phyloP scores from a whole-genome alignment of 1,140 invertebrate genomes.

The Acarapis woodi region DNA sequence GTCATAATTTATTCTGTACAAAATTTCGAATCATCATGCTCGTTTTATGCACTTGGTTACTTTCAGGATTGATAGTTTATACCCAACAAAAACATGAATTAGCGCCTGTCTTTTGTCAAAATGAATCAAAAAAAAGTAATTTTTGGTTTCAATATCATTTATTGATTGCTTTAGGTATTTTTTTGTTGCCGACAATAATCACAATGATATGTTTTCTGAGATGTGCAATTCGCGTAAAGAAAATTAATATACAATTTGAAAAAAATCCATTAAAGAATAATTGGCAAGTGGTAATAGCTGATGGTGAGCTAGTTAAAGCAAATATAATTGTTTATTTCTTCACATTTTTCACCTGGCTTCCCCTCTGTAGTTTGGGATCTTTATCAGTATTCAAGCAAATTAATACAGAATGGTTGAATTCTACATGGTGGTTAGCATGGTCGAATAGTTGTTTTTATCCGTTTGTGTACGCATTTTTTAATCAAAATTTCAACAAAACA shows the following conservation, averaged over 20 bases:
- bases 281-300: slow-evolving; percentile 13
- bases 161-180: slow-evolving; percentile 14
- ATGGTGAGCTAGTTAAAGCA: slow-evolving; percentile 28
- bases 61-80: slow-evolving; percentile 24
- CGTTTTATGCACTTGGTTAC: slow-evolving; percentile 22
- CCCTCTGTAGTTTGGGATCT: slow-evolving; percentile 20
- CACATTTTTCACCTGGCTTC: slow-evolving; percentile 34
- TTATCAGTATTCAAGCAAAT: slow-evolving; percentile 11
- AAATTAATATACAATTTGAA: slow-evolving; percentile 8
- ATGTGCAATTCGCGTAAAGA: slow-evolving; percentile 24
- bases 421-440: slow-evolving; percentile 32
- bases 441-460: slow-evolving; percentile 34
- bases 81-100: slow-evolving; percentile 21
- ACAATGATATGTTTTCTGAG: slow-evolving; percentile 23
- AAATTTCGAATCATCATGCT: slow-evolving; percentile 16
- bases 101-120: slow-evolving; percentile 15
- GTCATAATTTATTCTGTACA: slow-evolving; percentile 12
- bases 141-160: slow-evolving; percentile 8
- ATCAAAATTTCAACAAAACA: slow-evolving; percentile 36
- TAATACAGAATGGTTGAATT: slow-evolving; percentile 24
- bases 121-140: background rate
- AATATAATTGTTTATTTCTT: slow-evolving; percentile 31
- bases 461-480: slow-evolving; percentile 30
- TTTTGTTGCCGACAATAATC: slow-evolving; percentile 16
- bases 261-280: background rate